phyloP scores from a whole-genome alignment of 1,140 invertebrate species.

The Daktulosphaira vitifoliae region DNA sequence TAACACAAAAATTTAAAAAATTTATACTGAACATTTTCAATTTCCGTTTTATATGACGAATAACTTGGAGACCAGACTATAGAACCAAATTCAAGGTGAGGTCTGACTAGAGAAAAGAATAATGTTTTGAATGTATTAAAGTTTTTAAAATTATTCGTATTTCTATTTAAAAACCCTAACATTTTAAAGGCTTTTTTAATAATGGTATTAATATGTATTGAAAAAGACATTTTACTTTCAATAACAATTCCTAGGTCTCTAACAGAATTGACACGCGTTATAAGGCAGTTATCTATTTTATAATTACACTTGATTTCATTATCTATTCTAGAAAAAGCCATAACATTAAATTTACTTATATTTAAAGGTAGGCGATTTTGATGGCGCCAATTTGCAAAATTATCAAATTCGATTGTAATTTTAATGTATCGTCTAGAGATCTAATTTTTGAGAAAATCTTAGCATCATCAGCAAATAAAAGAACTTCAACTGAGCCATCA shows the following conservation, averaged over 20 bases:
- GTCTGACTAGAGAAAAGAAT: too few species aligned
- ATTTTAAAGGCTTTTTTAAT: too few species aligned
- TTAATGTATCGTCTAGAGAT: neutral
- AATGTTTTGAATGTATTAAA: too few species aligned
- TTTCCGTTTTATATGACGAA: too few species aligned
- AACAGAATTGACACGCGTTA: neutral
- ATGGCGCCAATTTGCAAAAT: neutral
- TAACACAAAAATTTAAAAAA: too few species aligned
- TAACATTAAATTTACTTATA: constrained; percentile 2
- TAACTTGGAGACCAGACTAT: too few species aligned
- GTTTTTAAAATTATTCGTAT: too few species aligned
- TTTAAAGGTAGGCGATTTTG: neutral
- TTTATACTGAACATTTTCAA: too few species aligned
- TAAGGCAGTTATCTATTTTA: neutral
- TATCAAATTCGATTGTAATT: neutral
- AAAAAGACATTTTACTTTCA: neutral
- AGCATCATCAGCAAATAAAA: constrained; percentile 1
- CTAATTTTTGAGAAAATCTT: neutral
- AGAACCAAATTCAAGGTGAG: too few species aligned
- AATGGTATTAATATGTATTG: too few species aligned
- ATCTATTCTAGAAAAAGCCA: neutral
- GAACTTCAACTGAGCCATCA: too few species aligned
- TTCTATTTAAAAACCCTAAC: too few species aligned
- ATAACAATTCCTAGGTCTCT: neutral
- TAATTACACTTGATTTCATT: neutral